Conservation (phyloP, 37 sponge, comb jelly and placozoan genomes). For the Spongilla lacustris region DNA sequence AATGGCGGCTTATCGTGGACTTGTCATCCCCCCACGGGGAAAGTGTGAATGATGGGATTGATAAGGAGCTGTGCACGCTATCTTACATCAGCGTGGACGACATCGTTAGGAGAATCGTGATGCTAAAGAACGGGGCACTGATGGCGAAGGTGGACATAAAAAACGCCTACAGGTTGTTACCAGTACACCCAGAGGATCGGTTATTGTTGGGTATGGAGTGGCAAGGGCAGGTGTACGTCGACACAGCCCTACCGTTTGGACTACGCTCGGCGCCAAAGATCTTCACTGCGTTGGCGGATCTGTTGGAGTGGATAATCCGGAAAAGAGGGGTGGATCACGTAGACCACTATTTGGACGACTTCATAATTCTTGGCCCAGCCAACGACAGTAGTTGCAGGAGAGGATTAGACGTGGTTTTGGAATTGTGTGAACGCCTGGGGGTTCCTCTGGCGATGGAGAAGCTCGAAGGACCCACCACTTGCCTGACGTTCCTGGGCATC, state of each 20-base stretch:
- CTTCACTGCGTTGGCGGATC: neutral
- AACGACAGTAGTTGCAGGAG: neutral
- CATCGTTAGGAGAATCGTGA: neutral
- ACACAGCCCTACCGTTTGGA: conserved; percentile 7
- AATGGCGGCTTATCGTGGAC: conserved; percentile 5
- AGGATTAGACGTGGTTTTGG: neutral
- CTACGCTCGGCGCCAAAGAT: conserved; percentile 43
- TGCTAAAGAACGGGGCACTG: neutral
- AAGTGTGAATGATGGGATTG: conserved; percentile 31
- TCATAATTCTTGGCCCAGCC: conserved; percentile 12
- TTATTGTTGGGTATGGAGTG: conserved; percentile 22
- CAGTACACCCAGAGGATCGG: conserved; percentile 34
- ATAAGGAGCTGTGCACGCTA: conserved; percentile 20
- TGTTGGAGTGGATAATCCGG: conserved; percentile 21
- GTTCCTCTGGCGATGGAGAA: conserved; percentile 50
- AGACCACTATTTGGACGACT: conserved; percentile 51
- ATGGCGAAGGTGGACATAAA: conserved; percentile 27
- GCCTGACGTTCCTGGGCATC: conserved; percentile 52
- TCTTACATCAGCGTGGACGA: conserved; percentile 26
- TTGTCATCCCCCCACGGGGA: neutral
- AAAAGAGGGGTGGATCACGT: conserved; percentile 10
- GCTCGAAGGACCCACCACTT: conserved; percentile 21
- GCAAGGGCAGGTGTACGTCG: conserved; percentile 18
- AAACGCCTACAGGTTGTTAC: conserved; percentile 17
- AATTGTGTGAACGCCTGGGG: conserved; percentile 20